Conservation (phyloP, 1,140 invertebrate genomes). For the Lordiphosa stackelbergi region DNA sequence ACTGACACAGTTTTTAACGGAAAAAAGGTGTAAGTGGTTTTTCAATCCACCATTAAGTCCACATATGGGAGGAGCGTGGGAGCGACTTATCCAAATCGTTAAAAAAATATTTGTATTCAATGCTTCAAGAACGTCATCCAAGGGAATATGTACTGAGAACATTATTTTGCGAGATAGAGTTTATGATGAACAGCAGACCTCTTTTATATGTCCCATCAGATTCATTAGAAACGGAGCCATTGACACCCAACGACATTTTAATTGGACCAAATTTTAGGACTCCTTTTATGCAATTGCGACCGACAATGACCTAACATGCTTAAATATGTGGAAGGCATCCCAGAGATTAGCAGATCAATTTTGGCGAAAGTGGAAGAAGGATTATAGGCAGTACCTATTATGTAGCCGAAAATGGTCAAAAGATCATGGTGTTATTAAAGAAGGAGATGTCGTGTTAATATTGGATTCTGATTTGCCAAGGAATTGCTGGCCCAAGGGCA, state of each 20-base stretch:
- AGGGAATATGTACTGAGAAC: too few relatives aligned
- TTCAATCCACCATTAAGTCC: conserved; percentile 19
- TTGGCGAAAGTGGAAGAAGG: conserved; percentile 6
- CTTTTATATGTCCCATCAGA: conserved; percentile 45
- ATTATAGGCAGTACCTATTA: conserved; percentile 3
- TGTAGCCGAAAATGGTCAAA: too few relatives aligned
- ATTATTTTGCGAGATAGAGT: not conserved
- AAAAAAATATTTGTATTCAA: too few relatives aligned
- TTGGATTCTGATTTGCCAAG: too few relatives aligned
- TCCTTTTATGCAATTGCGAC: not conserved
- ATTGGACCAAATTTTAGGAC: conserved; percentile 14
- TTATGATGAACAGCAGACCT: not conserved
- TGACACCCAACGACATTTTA: conserved; percentile 4
- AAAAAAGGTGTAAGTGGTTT: not conserved
- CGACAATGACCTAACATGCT: too few relatives aligned
- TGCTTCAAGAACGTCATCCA: not conserved
- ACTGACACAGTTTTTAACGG: too few relatives aligned
- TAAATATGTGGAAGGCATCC: conserved; percentile 13
- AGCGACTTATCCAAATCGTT: not conserved
- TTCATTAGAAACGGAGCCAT: conserved; percentile 17
- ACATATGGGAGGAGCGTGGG: not conserved
- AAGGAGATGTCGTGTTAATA: too few relatives aligned
- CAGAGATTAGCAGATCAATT: conserved; percentile 8
- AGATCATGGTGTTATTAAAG: not conserved
- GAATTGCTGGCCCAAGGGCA: too few relatives aligned